Evolutionary conservation across 2,113 vertebrate genomes (phyloP), one percentile per base, ranked within the genome.

Genomic region (Indicator indicator): DNA sequence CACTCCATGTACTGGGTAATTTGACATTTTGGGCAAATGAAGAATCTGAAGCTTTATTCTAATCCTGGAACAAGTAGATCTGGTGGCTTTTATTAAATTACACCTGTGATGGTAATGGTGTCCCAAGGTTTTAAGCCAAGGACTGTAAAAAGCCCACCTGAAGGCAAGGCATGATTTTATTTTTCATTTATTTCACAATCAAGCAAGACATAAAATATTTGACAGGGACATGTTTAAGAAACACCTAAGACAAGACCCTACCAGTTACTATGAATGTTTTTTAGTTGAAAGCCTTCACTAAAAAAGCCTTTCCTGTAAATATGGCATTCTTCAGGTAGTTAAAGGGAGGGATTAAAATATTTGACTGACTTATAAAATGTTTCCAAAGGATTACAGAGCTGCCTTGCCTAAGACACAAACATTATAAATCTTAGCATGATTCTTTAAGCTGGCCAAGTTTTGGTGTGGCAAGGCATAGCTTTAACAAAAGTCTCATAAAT

Each of bases 341-440:
- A 62, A 85, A 80, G 15, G 64, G 30, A 80, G 33, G 20, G 32
- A 93, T 91, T 86, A 93, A 95, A 86, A 90, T 86, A 88, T 69
- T 91, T 91, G 76, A 85, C 94, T 91, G 64, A 86, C 74, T 90
- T 91, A 64, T 64, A 72, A 89, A 93, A 72, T 75, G 18, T 75
- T 89, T 91, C 59, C 79, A 58, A 67, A 65, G 48, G 54, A 94
- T 93, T 94, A 93, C 54, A 86, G 64, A 63, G 16, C 85, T 92
- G 76, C 24, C 23, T 18, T 77, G 67, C 67, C 33, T 67, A 44
- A 79, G 48, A 83, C 64, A 72, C 0, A 3, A 77, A 54, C 11
- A 1, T 44, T 74, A 12, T 60, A 94, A 60, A 65, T 62, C 62
- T 71, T 80, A 80, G 68, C 38, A 9, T n/a, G 69, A 76, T 71